These are phyloP conservation scores for Lamellibrachia satsuma DNA, from an alignment of 2,888 invertebrate genomes.

Conservation along the genomic window DNA sequence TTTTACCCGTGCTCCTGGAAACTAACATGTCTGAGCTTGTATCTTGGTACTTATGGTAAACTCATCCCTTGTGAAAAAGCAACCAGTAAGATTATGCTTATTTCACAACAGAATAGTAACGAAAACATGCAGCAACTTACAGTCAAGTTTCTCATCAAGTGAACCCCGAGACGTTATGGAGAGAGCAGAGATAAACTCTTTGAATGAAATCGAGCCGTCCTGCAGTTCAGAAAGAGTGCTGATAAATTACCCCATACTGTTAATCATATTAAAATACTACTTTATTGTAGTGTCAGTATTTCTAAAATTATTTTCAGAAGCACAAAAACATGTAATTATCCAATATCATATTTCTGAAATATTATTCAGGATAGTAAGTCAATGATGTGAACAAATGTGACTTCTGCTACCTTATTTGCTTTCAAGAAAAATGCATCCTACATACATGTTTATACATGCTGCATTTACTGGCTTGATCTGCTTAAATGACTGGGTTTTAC, in stretches of 20 bases:
- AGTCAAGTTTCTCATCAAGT: constrained; percentile 97
- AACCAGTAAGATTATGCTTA: too few relatives aligned
- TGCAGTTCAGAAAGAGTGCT: constrained; percentile 66
- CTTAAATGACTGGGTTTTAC: too few relatives aligned
- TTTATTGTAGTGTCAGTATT: neutral
- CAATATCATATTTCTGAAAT: neutral
- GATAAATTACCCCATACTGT: neutral
- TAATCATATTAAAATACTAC: neutral
- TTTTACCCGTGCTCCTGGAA: too few relatives aligned
- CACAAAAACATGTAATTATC: neutral
- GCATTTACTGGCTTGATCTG: too few relatives aligned
- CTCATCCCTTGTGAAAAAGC: too few relatives aligned
- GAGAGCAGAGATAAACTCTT: constrained; percentile 97
- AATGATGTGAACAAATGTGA: too few relatives aligned
- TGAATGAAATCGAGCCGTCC: constrained; percentile 99
- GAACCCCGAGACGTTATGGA: constrained; percentile 98
- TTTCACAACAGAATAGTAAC: neutral
- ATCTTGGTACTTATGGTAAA: too few relatives aligned
- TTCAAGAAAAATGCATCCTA: too few relatives aligned
- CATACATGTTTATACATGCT: too few relatives aligned
- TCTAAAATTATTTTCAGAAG: neutral
- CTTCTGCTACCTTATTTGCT: too few relatives aligned
- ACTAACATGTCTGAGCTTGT: too few relatives aligned
- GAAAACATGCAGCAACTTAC: constrained; percentile 70
- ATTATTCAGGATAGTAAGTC: constrained; percentile 22